Conservation (phyloP, 2,888 invertebrate genomes). For the Xestia xanthographa region DNA sequence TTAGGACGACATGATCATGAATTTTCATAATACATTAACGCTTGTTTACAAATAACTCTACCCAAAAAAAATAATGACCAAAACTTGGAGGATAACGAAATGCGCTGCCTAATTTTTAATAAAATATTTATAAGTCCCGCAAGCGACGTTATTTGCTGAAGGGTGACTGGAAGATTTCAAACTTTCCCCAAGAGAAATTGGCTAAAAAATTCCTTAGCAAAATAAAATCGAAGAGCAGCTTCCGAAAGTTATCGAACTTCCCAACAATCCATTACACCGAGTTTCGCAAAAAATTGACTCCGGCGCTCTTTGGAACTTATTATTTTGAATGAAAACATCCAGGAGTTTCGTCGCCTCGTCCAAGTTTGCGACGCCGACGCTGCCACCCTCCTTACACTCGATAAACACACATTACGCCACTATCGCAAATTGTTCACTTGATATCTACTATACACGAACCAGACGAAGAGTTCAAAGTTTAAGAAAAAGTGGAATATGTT, state of each 20-base stretch:
- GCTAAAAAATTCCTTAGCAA: conserved; percentile 89
- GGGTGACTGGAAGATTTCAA: conserved; percentile 88
- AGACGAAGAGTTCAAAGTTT: neutral
- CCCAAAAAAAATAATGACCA: conserved; percentile 50
- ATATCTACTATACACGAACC: conserved; percentile 31
- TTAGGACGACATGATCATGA: neutral
- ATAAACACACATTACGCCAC: conserved; percentile 71
- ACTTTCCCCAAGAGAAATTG: conserved; percentile 88
- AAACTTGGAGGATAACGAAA: conserved; percentile 56
- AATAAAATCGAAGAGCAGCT: conserved; percentile 89
- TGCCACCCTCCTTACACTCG: conserved; percentile 73
- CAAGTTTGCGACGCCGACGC: conserved; percentile 75
- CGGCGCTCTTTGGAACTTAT: conserved; percentile 83
- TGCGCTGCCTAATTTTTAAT: conserved; percentile 66
- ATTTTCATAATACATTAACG: neutral
- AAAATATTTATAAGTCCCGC: conserved; percentile 73
- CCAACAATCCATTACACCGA: conserved; percentile 90
- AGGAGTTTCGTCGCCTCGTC: conserved; percentile 83
- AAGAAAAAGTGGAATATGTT: neutral
- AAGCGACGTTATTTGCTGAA: conserved; percentile 78
- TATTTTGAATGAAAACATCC: conserved; percentile 90
- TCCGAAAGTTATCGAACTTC: conserved; percentile 90
- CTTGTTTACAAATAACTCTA: conserved; percentile 40
- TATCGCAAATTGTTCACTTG: conserved; percentile 62
- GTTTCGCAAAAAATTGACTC: conserved; percentile 89